Evolutionary conservation across 2,888 invertebrate species (phyloP).

Genomic region (Pecten maximus): DNA sequence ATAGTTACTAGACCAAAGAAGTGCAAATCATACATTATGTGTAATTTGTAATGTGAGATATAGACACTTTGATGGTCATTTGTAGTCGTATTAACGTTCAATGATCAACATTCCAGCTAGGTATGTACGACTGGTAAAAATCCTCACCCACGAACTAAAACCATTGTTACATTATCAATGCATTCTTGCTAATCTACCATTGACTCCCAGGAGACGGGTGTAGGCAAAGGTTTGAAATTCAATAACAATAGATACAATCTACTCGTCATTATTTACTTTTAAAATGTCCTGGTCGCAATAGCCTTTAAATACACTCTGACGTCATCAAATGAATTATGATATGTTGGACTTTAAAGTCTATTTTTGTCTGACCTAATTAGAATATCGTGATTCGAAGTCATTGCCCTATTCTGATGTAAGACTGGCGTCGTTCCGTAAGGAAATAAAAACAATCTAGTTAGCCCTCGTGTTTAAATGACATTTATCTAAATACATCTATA

Average conservation of each 20-base stretch:
- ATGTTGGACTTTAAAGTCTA: not conserved
- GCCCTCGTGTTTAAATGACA: not conserved
- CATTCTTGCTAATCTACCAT: not conserved
- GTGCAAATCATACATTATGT: not conserved
- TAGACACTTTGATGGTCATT: not conserved
- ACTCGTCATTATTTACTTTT: not conserved
- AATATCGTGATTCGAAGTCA: not conserved
- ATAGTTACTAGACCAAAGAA: not conserved
- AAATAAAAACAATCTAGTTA: not conserved
- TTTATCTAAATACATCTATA: not conserved
- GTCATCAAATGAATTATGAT: constrained; percentile 21
- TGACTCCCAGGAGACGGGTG: not conserved
- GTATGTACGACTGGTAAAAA: not conserved
- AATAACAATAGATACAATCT: constrained; percentile 18
- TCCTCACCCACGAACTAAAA: not conserved
- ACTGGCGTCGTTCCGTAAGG: not conserved
- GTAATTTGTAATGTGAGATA: not conserved
- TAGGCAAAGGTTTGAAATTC: not conserved
- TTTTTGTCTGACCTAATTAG: constrained; percentile 1
- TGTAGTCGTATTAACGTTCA: not conserved
- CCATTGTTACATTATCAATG: not conserved
- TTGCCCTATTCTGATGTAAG: not conserved
- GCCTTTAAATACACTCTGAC: not conserved
- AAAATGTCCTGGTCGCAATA: not conserved
- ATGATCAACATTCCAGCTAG: not conserved